Conservation (phyloP, 2,113 vertebrate species). For the Bujurquina vittata region DNA sequence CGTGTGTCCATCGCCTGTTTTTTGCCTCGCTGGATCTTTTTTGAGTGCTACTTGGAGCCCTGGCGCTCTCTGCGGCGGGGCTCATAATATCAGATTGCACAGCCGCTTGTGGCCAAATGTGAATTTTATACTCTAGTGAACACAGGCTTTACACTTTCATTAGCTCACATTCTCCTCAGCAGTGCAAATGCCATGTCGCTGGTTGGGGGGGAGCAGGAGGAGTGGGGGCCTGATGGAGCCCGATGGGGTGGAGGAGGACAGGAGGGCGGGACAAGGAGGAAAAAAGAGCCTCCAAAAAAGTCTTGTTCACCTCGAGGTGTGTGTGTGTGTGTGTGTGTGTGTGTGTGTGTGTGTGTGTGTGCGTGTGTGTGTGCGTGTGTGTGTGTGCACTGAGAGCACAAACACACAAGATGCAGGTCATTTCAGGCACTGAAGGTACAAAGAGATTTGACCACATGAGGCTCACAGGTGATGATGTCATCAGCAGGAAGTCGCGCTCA, state of each 20-base stretch:
- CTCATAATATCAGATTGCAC: constrained; percentile 85
- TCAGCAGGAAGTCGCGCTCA: not conserved
- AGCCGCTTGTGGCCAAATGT: constrained; percentile 81
- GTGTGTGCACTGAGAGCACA: not conserved
- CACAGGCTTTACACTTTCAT: constrained; percentile 87
- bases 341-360: not conserved
- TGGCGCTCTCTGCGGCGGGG: constrained; percentile 50
- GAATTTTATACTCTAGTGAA: constrained; percentile 87
- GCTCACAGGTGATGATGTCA: not conserved
- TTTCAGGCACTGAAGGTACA: not conserved
- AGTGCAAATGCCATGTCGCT: constrained; percentile 81
- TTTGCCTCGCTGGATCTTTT: constrained; percentile 38
- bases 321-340: not conserved
- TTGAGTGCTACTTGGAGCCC: constrained; percentile 52
- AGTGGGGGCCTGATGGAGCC: constrained; percentile 63
- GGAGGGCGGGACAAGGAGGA: not conserved
- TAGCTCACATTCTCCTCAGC: constrained; percentile 86
- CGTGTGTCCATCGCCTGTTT: constrained; percentile 4
- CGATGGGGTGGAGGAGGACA: constrained; percentile 61
- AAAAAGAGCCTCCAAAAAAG: constrained; percentile 43
- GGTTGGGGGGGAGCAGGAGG: constrained; percentile 44
- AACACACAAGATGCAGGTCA: not conserved
- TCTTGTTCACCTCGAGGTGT: not conserved
- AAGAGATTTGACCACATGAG: not conserved
- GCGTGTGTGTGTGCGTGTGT: not conserved